Evolutionary conservation across 2,113 vertebrate species (phyloP).

Genomic region (Heterotis niloticus): DNA sequence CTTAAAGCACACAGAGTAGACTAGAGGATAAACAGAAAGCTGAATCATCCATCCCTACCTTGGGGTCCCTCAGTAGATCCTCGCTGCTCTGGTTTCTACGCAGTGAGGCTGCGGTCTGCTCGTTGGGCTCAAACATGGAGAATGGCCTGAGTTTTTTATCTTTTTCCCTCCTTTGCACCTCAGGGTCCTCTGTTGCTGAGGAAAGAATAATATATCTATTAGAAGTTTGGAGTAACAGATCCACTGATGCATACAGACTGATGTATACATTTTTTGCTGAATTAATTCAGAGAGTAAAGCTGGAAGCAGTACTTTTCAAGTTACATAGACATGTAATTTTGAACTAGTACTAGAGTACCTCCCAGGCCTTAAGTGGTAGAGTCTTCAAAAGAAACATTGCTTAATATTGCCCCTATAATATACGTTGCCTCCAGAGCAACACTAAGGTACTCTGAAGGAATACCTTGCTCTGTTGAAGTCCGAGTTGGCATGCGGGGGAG

Average conservation of each 20-base stretch:
- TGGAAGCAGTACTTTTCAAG: too few species aligned
- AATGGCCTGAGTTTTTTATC: slow-evolving; percentile 84
- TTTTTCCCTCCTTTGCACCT: slow-evolving; percentile 69
- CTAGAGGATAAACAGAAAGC: background rate
- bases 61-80: slow-evolving; percentile 81
- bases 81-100: slow-evolving; percentile 96
- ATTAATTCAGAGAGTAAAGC: too few species aligned
- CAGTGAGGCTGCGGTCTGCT: slow-evolving; percentile 64
- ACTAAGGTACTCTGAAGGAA: background rate
- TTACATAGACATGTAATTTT: too few species aligned
- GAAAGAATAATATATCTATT: background rate
- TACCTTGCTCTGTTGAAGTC: slow-evolving; percentile 69
- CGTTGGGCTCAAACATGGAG: slow-evolving; percentile 89
- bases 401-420: background rate
- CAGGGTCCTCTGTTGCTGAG: slow-evolving; percentile 61
- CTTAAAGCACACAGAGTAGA: background rate
- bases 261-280: background rate
- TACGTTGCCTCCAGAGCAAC: background rate
- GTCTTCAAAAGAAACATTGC: too few species aligned
- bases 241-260: too few species aligned
- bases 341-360: too few species aligned
- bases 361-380: too few species aligned
- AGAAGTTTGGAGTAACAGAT: background rate
- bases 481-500: slow-evolving; percentile 63
- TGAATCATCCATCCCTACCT: slow-evolving; percentile 61